phyloP scores from a whole-genome alignment of 1,140 invertebrate species.

The Drosophila funebris region DNA sequence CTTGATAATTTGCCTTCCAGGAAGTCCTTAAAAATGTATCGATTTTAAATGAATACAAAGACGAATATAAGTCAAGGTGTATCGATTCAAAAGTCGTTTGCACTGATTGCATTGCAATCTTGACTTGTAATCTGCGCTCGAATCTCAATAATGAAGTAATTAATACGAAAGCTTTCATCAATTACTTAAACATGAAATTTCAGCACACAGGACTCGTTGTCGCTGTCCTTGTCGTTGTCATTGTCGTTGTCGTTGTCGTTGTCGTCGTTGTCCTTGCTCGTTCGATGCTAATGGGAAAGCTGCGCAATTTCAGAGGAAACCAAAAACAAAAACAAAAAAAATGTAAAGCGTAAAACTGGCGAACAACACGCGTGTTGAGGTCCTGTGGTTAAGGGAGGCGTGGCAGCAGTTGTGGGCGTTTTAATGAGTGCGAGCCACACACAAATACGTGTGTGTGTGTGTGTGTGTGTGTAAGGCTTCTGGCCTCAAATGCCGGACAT shows the following conservation, averaged over 20 bases:
- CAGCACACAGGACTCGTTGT: neutral
- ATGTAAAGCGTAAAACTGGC: constrained; percentile 13
- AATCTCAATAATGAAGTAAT: constrained; percentile 15
- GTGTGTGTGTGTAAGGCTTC: constrained; percentile 9
- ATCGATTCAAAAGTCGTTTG: neutral
- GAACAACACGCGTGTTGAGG: constrained; percentile 8
- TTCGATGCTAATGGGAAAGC: constrained; percentile 16
- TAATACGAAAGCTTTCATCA: constrained; percentile 4
- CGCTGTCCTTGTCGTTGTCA: neutral
- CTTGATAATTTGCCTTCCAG: no score
- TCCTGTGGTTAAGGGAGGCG: constrained; percentile 31
- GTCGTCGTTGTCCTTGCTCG: neutral
- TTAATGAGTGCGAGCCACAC: constrained; percentile 33
- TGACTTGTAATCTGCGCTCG: neutral
- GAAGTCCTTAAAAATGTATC: no score
- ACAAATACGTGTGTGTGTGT: neutral
- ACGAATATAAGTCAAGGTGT: neutral
- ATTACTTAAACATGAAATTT: constrained; percentile 35
- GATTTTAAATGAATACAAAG: neutral
- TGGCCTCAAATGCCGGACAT: constrained; percentile 7
- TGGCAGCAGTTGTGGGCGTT: constrained; percentile 35
- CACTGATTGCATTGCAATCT: neutral
- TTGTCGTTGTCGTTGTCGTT: neutral
- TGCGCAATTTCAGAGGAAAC: neutral
- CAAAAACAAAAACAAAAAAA: neutral